These are phyloP conservation scores for Neoaliturus tenellus DNA, from an alignment of 2,888 invertebrate genomes.

Conservation along the genomic window DNA sequence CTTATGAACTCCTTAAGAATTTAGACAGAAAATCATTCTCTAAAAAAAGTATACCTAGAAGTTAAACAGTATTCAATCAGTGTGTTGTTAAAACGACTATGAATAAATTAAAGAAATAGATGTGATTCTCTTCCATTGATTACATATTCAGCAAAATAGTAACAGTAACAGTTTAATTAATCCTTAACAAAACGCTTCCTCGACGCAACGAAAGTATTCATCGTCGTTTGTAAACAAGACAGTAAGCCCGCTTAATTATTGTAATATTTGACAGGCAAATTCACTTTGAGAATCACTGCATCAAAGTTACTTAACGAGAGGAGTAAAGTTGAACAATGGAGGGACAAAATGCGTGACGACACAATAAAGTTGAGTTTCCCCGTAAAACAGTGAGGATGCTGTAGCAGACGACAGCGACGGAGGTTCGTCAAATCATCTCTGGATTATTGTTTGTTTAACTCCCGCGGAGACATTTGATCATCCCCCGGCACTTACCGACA, in stretches of 20 bases:
- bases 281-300: conserved; percentile 11
- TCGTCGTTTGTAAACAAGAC: no score
- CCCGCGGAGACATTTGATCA: conserved; percentile 39
- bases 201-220: no score
- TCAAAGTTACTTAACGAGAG: conserved; percentile 27
- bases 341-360: conserved; percentile 6
- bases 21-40: no score
- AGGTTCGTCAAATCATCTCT: conserved; percentile 39
- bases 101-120: no score
- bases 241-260: not conserved
- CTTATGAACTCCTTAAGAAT: no score
- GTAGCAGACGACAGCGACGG: not conserved
- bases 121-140: no score
- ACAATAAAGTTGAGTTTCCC: conserved; percentile 12
- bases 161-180: no score
- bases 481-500: conserved; percentile 10
- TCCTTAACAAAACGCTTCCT: no score
- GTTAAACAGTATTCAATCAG: no score
- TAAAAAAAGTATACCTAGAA: no score
- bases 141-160: no score
- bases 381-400: not conserved
- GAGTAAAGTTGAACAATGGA: conserved; percentile 23
- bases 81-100: no score
- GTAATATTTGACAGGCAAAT: not conserved
- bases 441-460: conserved; percentile 38